Conservation (phyloP, 2,797 vertebrate genomes). For the Cuniculus paca region DNA sequence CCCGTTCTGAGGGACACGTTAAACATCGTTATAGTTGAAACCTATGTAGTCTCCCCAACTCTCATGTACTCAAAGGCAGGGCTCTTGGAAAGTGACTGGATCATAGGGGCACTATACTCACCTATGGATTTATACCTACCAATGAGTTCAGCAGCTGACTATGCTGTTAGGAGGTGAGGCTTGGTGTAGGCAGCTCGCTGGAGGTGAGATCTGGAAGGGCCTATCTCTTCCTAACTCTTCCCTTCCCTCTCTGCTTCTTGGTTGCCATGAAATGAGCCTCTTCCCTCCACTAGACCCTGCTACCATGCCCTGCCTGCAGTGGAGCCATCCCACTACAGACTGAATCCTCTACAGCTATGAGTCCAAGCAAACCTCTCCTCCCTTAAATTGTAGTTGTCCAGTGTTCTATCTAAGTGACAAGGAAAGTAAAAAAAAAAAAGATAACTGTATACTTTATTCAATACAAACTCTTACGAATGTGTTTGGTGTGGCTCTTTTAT, state of each 20-base stretch:
- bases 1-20: background rate
- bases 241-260: background rate
- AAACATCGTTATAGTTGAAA: background rate
- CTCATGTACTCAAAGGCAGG: background rate
- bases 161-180: background rate
- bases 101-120: background rate
- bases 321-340: background rate
- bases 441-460: background rate
- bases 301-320: background rate
- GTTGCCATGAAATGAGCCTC: background rate
- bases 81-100: background rate
- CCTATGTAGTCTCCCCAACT: background rate
- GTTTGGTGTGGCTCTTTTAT: background rate
- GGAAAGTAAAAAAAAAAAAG: background rate
- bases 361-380: background rate
- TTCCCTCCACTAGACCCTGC: background rate
- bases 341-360: background rate
- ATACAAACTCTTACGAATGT: background rate
- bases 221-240: background rate
- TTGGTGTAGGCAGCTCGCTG: background rate
- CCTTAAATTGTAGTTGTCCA: background rate
- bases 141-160: background rate
- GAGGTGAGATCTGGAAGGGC: background rate
- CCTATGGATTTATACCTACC: background rate
- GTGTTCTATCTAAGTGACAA: background rate